phyloP scores from a whole-genome alignment of 2,113 vertebrate species.

The Lasiurus cinereus region DNA sequence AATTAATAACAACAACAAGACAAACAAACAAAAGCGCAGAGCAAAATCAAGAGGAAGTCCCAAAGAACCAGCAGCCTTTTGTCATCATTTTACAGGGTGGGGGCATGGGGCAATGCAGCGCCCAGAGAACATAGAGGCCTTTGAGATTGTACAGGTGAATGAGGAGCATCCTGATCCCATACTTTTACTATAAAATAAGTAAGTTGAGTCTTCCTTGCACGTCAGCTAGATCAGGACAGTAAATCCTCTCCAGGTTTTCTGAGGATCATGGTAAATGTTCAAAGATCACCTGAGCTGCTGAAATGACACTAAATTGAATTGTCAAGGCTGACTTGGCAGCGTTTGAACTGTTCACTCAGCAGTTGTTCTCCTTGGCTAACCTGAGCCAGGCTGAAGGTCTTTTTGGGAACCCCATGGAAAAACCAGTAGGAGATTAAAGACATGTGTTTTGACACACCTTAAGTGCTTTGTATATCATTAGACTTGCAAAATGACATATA shows the following conservation, averaged over 20 bases:
- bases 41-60: neutral
- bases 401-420: neutral
- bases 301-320: slow-evolving; percentile 58
- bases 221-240: neutral
- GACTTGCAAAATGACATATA: slow-evolving; percentile 32
- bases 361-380: slow-evolving; percentile 63
- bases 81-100: neutral
- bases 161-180: neutral
- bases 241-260: slow-evolving; percentile 43
- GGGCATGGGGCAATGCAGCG: neutral
- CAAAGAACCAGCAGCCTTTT: neutral
- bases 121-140: neutral
- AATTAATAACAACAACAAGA: too few species aligned
- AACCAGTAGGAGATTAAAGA: slow-evolving; percentile 18
- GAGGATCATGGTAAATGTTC: slow-evolving; percentile 28
- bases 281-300: slow-evolving; percentile 3
- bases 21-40: neutral
- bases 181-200: slow-evolving; percentile 22
- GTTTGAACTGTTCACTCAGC: slow-evolving; percentile 44
- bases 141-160: neutral
- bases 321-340: neutral
- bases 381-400: slow-evolving; percentile 24
- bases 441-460: neutral
- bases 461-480: neutral
- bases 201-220: neutral